These are phyloP conservation scores for Crambe crambe DNA, from an alignment of 37 sponge, comb jelly and placozoan species.

Conservation along the genomic window DNA sequence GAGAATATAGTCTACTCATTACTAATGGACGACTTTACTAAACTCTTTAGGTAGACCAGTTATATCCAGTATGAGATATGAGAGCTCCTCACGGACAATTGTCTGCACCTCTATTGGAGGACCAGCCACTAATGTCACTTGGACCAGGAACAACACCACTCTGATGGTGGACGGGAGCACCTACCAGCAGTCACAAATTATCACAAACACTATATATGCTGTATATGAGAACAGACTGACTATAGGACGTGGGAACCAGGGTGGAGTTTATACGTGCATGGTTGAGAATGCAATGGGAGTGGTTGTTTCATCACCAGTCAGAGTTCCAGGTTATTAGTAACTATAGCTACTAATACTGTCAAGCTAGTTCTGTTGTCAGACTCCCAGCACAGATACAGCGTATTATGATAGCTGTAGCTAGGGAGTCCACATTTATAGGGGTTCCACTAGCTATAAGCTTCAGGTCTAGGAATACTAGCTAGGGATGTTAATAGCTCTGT, in stretches of 20 bases:
- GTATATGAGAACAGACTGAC: slow-evolving; percentile 12
- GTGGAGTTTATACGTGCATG: not conserved
- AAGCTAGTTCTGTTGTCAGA: too few relatives aligned
- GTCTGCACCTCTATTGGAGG: slow-evolving; percentile 27
- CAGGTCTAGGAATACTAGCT: too few relatives aligned
- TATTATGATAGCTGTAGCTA: too few relatives aligned
- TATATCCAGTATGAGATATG: slow-evolving; percentile 9
- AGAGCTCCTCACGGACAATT: not conserved
- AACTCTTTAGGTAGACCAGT: not conserved
- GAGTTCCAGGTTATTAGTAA: not conserved
- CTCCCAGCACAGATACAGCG: too few relatives aligned
- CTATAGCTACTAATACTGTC: too few relatives aligned
- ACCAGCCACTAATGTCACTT: slow-evolving; percentile 10
- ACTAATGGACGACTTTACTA: not conserved
- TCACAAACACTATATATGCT: slow-evolving; percentile 3
- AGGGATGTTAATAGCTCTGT: too few relatives aligned
- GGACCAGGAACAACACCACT: slow-evolving; percentile 1
- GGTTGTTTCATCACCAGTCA: not conserved
- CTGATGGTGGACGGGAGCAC: not conserved
- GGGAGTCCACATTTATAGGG: too few relatives aligned
- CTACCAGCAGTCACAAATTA: slow-evolving; percentile 8
- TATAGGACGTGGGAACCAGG: not conserved
- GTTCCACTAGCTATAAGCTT: too few relatives aligned
- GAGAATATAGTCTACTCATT: not conserved
- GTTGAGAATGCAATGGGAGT: not conserved